Percentiles rank a stretch among this genome's conserved stretches.
phyloP scores from a whole-genome alignment of 2,797 vertebrate species.

The Nyctalus aviator region DNA sequence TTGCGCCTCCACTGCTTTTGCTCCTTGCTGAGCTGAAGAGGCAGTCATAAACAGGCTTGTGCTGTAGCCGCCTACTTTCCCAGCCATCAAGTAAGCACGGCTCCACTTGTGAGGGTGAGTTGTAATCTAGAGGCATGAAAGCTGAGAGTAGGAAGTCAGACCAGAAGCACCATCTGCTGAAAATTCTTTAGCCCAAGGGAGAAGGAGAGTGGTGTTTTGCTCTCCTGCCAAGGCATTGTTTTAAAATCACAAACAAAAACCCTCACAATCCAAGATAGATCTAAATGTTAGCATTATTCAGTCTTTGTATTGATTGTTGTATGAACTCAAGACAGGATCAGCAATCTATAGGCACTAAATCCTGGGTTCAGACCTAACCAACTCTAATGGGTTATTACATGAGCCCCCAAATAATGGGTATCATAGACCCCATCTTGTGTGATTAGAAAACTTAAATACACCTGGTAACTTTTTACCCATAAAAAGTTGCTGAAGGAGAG shows the following conservation, averaged over 20 bases:
- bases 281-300: constrained; percentile 72
- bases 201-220: constrained; percentile 75
- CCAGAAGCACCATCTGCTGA: constrained; percentile 60
- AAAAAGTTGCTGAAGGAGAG: constrained; percentile 8
- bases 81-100: constrained; percentile 67
- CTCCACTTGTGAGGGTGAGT: constrained; percentile 61
- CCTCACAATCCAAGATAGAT: constrained; percentile 61
- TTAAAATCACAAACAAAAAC: constrained; percentile 75
- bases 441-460: constrained; percentile 24
- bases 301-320: constrained; percentile 73
- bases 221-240: constrained; percentile 69
- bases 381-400: background rate
- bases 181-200: constrained; percentile 48
- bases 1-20: background rate
- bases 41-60: constrained; percentile 55
- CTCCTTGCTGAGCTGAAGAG: constrained; percentile 47
- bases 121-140: constrained; percentile 61
- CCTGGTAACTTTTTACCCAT: background rate
- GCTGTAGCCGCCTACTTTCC: constrained; percentile 34
- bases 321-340: constrained; percentile 66
- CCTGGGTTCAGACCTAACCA: constrained; percentile 44
- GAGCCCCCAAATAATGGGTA: background rate
- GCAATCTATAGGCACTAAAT: constrained; percentile 56
- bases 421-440: background rate
- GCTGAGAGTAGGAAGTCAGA: constrained; percentile 71